phyloP scores from a whole-genome alignment of 64 coral and sea anemone genomes.

The Pocillopora damicornis region DNA sequence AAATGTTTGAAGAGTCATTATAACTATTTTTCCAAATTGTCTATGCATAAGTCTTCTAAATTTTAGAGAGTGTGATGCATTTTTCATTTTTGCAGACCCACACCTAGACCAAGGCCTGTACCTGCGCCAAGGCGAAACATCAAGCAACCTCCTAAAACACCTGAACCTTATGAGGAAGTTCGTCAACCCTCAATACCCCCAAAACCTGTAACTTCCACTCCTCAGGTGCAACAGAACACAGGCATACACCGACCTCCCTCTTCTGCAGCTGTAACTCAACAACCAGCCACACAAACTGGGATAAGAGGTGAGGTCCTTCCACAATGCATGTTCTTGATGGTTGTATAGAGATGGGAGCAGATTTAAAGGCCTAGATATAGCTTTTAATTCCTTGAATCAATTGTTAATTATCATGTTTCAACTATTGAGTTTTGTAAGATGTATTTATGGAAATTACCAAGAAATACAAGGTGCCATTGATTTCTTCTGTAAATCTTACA shows the following conservation, averaged over 20 bases:
- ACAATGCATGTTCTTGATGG: background rate
- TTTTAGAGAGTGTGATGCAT: background rate
- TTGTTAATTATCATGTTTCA: too few species aligned
- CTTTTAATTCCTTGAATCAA: too few species aligned
- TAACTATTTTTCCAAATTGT: too few species aligned
- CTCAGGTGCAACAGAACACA: background rate
- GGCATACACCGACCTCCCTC: background rate
- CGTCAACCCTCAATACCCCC: background rate
- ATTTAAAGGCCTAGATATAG: background rate
- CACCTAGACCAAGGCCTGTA: constrained; percentile 27
- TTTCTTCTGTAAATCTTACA: too few species aligned
- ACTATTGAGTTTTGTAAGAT: too few species aligned
- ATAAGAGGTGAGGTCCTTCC: background rate
- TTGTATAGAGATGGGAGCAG: background rate
- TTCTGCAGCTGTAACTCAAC: background rate
- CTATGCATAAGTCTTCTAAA: background rate
- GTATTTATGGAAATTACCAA: too few species aligned
- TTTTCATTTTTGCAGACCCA: background rate
- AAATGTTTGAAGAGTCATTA: too few species aligned
- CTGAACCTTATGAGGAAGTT: background rate
- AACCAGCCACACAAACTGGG: background rate
- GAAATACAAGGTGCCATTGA: too few species aligned
- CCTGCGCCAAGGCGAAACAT: constrained; percentile 38
- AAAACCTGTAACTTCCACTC: background rate
- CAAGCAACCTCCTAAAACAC: background rate